phyloP scores from a whole-genome alignment of 2,797 vertebrate species.

The Gobionotothen gibberifrons region DNA sequence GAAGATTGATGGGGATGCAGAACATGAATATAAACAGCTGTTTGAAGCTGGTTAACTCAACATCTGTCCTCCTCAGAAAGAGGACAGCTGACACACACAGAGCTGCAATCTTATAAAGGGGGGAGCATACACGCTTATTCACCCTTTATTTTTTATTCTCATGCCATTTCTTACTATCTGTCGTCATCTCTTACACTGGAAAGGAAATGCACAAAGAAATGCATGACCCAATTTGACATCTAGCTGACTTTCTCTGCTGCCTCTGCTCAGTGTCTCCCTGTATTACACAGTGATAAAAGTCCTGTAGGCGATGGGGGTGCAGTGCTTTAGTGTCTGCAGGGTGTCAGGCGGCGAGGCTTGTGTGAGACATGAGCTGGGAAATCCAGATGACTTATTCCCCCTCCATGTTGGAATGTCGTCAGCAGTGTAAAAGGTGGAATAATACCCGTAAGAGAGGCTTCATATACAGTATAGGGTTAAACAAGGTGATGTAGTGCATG shows the following conservation, averaged over 20 bases:
- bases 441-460: slow-evolving; percentile 37
- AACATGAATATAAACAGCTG: slow-evolving; percentile 51
- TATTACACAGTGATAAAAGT: background rate
- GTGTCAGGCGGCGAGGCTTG: background rate
- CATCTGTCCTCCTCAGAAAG: slow-evolving; percentile 60
- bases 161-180: background rate
- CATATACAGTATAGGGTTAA: slow-evolving; percentile 7
- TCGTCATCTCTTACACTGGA: background rate
- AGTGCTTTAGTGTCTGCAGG: background rate
- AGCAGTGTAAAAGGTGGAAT: slow-evolving; percentile 60
- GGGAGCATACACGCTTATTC: slow-evolving; percentile 1
- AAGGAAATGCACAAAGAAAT: background rate
- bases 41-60: slow-evolving; percentile 52
- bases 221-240: slow-evolving; percentile 32
- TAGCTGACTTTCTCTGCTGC: slow-evolving; percentile 22
- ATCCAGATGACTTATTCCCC: slow-evolving; percentile 50
- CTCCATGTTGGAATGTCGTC: slow-evolving; percentile 64
- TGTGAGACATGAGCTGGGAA: slow-evolving; percentile 33
- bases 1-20: slow-evolving; percentile 14
- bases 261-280: slow-evolving; percentile 15
- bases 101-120: slow-evolving; percentile 41
- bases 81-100: slow-evolving; percentile 41
- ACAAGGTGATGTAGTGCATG: background rate
- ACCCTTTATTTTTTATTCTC: background rate
- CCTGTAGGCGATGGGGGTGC: slow-evolving; percentile 6